Base-by-base conservation (phyloP, 1,140 invertebrate species). In the Bradysia coprophila region DNA sequence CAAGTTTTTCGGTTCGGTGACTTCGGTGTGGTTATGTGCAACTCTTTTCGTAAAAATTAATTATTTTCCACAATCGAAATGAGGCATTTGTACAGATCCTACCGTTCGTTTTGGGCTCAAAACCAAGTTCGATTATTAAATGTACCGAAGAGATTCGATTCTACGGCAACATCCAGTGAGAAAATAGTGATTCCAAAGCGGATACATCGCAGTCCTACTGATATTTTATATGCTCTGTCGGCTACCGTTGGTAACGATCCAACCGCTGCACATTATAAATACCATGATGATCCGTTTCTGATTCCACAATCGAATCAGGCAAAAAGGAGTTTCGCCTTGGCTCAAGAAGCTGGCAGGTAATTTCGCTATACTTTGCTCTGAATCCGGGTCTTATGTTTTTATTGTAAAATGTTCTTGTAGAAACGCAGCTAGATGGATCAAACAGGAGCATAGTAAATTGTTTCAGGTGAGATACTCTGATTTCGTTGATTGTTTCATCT, bases 261-360 rank as follows among this genome's bases (percentile, higher is more conserved):
- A 22, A 85, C 78, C 15, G 83, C 80, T n/a, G 64, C 83, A 18
- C 77, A 85, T 59, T 92, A 85, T 55, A 85, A 83, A 57, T 93
- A 76, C 57, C 78, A 86, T 52, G 88, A 94, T 71, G 90, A 94
- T 65, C 88, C 89, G 4, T 91, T 69, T 57, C 63, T 93, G 3
- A 80, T 81, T 49, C 89, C 89, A n/a, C 56, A 65, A 37, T 84
- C 80, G n/a, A 81, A 78, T 61, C 52, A 64, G 33, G 58, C 68
- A 4, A 82, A 89, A 62, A 59, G 86, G 47, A 62, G 66, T 0
- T 92, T 69, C 66, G 75, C 83, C 6, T 57, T 95, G 47, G 72
- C 88, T 4, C 77, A 81, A 55, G 88, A 92, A 58, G 72, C 87
- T 20, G 90, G 89, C 5, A n/a, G n/a, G n/a, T n/a, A n/a, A n/a